Evolutionary conservation across 2,113 vertebrate genomes (phyloP).

Genomic region (Platichthys flesus): DNA sequence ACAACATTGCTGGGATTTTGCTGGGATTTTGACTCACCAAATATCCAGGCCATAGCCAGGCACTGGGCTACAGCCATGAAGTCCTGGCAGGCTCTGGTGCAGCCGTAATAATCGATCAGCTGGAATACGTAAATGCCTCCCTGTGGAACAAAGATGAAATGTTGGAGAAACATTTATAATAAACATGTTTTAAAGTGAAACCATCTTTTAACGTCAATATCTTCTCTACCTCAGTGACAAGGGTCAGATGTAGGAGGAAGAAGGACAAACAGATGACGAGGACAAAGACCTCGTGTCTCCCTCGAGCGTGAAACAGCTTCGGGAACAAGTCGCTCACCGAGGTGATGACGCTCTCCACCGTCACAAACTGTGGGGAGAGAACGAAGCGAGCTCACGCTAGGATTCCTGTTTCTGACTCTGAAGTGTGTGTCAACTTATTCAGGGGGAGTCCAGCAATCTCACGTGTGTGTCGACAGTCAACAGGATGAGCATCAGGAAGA

Average conservation of each 20-base stretch:
- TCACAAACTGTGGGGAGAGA: conserved; percentile 65
- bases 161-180: background rate
- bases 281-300: conserved; percentile 42
- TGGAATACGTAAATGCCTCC: conserved; percentile 73
- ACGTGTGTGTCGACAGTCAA: conserved; percentile 75
- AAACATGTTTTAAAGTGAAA: background rate
- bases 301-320: conserved; percentile 14
- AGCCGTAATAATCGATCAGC: conserved; percentile 67
- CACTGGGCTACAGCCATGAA: conserved; percentile 55
- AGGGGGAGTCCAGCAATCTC: background rate
- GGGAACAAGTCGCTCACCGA: conserved; percentile 49
- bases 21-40: conserved; percentile 43
- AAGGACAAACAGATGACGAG: conserved; percentile 41
- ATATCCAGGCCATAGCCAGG: conserved; percentile 65
- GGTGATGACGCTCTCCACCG: conserved; percentile 58
- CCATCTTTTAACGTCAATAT: background rate
- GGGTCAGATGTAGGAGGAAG: conserved; percentile 44
- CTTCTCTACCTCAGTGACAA: conserved; percentile 59
- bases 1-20: background rate
- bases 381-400: background rate
- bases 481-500: conserved; percentile 77
- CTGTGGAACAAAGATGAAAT: conserved; percentile 18
- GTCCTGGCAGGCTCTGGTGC: conserved; percentile 54
- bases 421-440: background rate
- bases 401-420: background rate